Evolutionary conservation across 2,888 invertebrate species (phyloP).

Genomic region (Drosophila prostipennis): DNA sequence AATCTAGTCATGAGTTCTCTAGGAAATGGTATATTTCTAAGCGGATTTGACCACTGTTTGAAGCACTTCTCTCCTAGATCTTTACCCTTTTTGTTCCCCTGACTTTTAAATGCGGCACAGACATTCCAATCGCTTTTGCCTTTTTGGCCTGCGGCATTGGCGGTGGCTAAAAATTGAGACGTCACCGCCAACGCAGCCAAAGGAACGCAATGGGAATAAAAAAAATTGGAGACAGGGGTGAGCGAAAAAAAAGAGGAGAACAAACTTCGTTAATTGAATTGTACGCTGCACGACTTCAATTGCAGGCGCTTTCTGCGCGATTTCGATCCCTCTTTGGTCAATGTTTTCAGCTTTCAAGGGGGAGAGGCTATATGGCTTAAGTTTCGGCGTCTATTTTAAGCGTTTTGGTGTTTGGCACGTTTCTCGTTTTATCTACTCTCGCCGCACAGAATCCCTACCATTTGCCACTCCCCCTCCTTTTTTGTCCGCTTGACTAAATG

Average conservation of each 20-base stretch:
- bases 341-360: slow-evolving; percentile 24
- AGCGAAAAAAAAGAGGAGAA: slow-evolving; percentile 12
- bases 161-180: slow-evolving; percentile 70
- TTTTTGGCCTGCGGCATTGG: slow-evolving; percentile 45
- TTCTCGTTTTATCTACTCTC: slow-evolving; percentile 52
- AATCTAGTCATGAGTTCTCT: no score
- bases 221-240: slow-evolving; percentile 7
- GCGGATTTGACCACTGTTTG: slow-evolving; percentile 18
- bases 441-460: slow-evolving; percentile 39
- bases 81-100: slow-evolving; percentile 12
- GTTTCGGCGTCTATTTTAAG: slow-evolving; percentile 53
- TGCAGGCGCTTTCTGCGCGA: slow-evolving; percentile 37
- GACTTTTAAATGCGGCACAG: slow-evolving; percentile 26
- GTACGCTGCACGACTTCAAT: slow-evolving; percentile 70
- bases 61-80: not conserved
- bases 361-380: slow-evolving; percentile 11
- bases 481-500: slow-evolving; percentile 58
- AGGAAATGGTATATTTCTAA: no score
- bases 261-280: slow-evolving; percentile 73
- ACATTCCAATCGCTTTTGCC: slow-evolving; percentile 49
- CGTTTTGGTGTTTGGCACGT: slow-evolving; percentile 70
- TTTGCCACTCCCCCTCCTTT: not conserved
- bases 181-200: slow-evolving; percentile 61
- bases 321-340: slow-evolving; percentile 21
- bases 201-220: slow-evolving; percentile 47